phyloP scores from a whole-genome alignment of 1,140 invertebrate genomes.

The Pristionchus pacificus region DNA sequence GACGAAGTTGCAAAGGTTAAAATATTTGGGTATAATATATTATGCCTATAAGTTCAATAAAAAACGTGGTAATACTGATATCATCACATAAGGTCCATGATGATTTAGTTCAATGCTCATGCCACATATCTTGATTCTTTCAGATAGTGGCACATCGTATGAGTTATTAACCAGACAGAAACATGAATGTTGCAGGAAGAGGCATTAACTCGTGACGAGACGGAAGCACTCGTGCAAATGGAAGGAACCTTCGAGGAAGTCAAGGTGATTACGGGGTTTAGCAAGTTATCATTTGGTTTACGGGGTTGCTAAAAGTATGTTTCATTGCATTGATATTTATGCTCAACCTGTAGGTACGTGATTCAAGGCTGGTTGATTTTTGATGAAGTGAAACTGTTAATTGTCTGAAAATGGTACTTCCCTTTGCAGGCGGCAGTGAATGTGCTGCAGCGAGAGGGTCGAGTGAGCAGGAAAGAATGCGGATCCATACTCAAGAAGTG shows the following conservation, averaged over 20 bases:
- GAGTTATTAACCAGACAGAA: not conserved
- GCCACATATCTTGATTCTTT: too few species aligned
- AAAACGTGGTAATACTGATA: too few species aligned
- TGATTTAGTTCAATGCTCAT: not conserved
- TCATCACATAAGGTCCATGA: not conserved
- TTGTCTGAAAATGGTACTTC: not conserved
- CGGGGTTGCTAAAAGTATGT: too few species aligned
- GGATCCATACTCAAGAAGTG: conserved; percentile 28
- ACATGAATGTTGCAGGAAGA: too few species aligned
- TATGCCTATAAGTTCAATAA: too few species aligned
- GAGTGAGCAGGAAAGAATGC: conserved; percentile 13
- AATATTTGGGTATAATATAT: too few species aligned
- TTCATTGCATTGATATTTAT: conserved; percentile 6
- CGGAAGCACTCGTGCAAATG: not conserved
- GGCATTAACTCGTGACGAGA: not conserved
- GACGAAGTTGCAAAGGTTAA: not conserved
- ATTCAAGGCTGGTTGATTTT: not conserved
- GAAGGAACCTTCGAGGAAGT: conserved; percentile 19
- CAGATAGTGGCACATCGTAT: not conserved
- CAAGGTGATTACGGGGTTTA: too few species aligned
- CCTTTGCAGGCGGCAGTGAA: conserved; percentile 8
- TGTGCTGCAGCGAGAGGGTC: conserved; percentile 18
- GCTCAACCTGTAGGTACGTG: not conserved
- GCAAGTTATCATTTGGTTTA: too few species aligned
- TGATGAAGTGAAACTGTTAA: not conserved